Evolutionary conservation across 2,797 vertebrate species (phyloP).

Genomic region (Carcharodon carcharias): DNA sequence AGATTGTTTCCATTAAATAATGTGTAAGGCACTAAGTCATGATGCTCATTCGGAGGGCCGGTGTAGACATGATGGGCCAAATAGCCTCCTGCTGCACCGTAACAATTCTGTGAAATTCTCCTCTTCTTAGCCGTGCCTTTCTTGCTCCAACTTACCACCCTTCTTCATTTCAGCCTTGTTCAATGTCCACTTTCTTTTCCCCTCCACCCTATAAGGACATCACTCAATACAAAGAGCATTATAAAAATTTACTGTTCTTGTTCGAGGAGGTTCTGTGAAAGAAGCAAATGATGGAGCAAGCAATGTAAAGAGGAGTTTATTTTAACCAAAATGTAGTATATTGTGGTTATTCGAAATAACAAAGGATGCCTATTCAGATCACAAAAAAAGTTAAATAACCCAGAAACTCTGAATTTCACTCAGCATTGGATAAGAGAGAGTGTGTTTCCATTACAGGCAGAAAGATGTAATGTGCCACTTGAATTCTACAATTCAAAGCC

Average conservation of each 20-base stretch:
- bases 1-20: too few species aligned
- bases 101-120: too few species aligned
- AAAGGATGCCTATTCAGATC: background rate
- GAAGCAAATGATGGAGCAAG: conserved; percentile 2
- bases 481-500: background rate
- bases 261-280: background rate
- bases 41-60: too few species aligned
- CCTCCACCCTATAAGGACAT: background rate
- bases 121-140: background rate
- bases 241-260: background rate
- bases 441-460: background rate
- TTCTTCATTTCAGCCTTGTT: too few species aligned
- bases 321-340: conserved; percentile 12
- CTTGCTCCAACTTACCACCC: background rate
- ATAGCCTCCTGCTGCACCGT: background rate
- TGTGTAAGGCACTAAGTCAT: too few species aligned
- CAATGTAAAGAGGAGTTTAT: conserved; percentile 1
- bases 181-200: too few species aligned
- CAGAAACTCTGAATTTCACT: background rate
- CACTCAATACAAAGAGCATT: background rate
- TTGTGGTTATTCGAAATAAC: background rate
- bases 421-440: background rate
- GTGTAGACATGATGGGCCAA: too few species aligned
- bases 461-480: background rate
- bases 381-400: background rate